These are phyloP conservation scores for Uria aalge DNA, from an alignment of 2,113 vertebrate genomes.

Conservation along the genomic window DNA sequence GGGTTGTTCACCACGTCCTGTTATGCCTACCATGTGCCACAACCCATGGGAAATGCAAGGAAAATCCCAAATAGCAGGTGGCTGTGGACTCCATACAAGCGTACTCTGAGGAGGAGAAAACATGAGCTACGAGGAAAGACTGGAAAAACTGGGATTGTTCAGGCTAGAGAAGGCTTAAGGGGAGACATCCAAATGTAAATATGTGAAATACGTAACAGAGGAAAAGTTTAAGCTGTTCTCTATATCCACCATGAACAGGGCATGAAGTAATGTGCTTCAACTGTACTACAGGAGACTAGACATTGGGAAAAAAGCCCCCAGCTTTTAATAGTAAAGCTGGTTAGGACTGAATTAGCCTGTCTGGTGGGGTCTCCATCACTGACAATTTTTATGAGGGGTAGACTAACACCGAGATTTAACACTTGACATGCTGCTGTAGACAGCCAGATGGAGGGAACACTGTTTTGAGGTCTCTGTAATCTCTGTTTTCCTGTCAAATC, in stretches of 20 bases:
- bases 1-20: not conserved
- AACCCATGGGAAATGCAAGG: not conserved
- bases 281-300: not conserved
- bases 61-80: not conserved
- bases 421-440: not conserved
- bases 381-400: not conserved
- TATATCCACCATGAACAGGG: not conserved
- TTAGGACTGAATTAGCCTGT: not conserved
- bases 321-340: not conserved
- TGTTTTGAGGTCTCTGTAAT: not conserved
- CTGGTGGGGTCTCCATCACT: not conserved
- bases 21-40: not conserved
- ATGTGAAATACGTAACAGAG: not conserved
- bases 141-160: not conserved
- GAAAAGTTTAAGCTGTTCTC: not conserved
- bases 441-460: not conserved
- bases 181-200: not conserved
- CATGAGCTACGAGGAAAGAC: not conserved
- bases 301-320: rapidly evolving
- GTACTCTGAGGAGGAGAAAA: not conserved
- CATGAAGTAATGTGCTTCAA: not conserved
- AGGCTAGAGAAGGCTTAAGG: not conserved
- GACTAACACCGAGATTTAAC: not conserved
- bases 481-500: not conserved
- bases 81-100: not conserved